Conservation (phyloP, 2,113 vertebrate genomes). For the Limnothrissa miodon region DNA sequence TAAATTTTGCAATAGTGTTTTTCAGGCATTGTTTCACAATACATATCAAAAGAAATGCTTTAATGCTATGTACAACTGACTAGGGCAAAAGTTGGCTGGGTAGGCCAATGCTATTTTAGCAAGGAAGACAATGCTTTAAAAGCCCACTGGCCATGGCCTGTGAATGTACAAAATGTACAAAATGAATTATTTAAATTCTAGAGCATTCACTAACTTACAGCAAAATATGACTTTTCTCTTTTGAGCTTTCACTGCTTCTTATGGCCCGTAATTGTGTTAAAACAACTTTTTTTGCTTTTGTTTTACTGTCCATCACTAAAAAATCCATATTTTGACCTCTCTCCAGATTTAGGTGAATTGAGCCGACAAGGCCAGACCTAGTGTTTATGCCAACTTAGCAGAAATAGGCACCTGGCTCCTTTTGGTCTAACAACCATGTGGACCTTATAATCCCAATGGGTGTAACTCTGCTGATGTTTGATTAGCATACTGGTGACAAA, state of each 20-base stretch:
- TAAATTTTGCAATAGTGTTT: too few species aligned
- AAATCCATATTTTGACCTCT: background rate
- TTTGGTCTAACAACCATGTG: background rate
- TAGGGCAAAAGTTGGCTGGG: too few species aligned
- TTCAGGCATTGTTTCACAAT: too few species aligned
- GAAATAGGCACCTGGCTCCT: conserved; percentile 4
- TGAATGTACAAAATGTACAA: too few species aligned
- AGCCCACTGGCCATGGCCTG: too few species aligned
- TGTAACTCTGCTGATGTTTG: background rate
- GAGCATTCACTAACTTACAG: too few species aligned
- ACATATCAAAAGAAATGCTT: too few species aligned
- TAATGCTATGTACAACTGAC: too few species aligned
- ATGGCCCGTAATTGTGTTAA: background rate
- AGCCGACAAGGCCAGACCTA: background rate
- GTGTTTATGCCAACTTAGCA: background rate
- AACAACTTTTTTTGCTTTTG: background rate
- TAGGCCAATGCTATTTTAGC: too few species aligned
- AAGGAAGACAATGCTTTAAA: too few species aligned
- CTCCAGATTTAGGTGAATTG: background rate
- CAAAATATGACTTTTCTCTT: background rate
- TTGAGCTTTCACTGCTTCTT: background rate
- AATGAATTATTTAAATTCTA: too few species aligned
- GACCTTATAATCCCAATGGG: background rate
- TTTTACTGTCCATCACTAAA: background rate
- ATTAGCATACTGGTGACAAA: background rate